Percentiles rank a stretch among this genome's conserved stretches.
These are phyloP conservation scores for Ctenopoma kingsleyae DNA, from an alignment of 2,797 vertebrate genomes.

Conservation along the genomic window DNA sequence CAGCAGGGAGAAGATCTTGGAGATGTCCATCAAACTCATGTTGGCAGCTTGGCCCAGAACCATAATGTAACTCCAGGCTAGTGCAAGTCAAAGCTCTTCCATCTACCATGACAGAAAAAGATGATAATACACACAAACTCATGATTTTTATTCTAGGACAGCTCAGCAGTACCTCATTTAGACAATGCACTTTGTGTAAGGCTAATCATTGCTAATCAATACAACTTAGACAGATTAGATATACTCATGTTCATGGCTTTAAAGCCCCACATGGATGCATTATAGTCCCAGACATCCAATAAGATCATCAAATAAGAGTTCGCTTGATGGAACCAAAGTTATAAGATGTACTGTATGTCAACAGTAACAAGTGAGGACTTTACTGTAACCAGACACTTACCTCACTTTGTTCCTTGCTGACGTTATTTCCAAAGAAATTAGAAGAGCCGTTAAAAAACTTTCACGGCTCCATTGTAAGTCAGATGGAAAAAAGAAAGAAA, in stretches of 20 bases:
- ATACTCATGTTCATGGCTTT: too few species aligned
- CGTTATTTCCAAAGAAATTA: constrained; percentile 26
- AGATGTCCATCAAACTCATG: constrained; percentile 96
- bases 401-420: constrained; percentile 25
- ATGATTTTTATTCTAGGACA: neutral
- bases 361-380: neutral
- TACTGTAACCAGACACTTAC: constrained; percentile 53
- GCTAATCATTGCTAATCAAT: neutral
- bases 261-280: too few species aligned
- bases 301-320: neutral
- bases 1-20: constrained; percentile 95
- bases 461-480: constrained; percentile 37
- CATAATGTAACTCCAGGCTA: constrained; percentile 70
- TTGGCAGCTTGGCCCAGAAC: constrained; percentile 69
- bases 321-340: neutral
- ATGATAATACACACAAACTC: constrained; percentile 4
- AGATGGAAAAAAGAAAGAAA: constrained; percentile 32
- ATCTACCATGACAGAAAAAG: constrained; percentile 68
- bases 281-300: too few species aligned
- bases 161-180: neutral
- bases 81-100: constrained; percentile 57
- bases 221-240: neutral
- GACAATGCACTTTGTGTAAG: neutral
- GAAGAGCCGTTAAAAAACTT: constrained; percentile 1
- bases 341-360: neutral